Percentiles rank a stretch among this genome's conserved stretches.
Evolutionary conservation across 2,113 vertebrate genomes (phyloP).

Genomic region (Varanus salvator): DNA sequence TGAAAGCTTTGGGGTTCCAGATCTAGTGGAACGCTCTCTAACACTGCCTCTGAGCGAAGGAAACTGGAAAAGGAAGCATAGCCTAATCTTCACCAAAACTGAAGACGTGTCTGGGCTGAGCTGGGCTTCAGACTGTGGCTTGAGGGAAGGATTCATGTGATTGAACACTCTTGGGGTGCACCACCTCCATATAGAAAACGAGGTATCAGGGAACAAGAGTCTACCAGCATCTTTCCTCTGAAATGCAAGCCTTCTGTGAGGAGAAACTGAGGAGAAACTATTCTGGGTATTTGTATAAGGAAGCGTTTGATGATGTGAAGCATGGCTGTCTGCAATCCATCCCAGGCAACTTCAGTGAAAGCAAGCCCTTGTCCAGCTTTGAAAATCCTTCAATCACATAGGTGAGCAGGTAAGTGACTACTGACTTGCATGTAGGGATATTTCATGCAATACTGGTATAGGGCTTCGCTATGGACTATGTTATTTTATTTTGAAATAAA

Average conservation of each 20-base stretch:
- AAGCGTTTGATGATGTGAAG: neutral
- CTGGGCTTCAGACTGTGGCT: neutral
- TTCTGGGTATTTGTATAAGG: no score
- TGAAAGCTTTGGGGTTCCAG: no score
- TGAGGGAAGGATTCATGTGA: neutral
- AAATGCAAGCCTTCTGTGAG: neutral
- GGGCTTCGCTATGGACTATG: neutral
- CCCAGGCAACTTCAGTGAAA: neutral
- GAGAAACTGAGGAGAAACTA: no score
- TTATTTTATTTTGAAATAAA: neutral
- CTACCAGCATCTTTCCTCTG: neutral
- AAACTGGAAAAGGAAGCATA: neutral
- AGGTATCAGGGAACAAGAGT: neutral
- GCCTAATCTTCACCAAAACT: neutral
- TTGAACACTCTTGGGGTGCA: neutral
- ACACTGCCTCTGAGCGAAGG: neutral
- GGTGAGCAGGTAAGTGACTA: neutral
- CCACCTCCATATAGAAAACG: neutral
- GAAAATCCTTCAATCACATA: no score
- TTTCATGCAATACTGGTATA: neutral
- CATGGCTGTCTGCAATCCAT: neutral
- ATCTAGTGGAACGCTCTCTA: no score
- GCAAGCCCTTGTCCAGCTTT: neutral
- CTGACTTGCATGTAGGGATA: neutral
- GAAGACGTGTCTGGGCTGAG: neutral